Conservation (phyloP, 2,113 vertebrate genomes). For the Halcyon senegalensis region DNA sequence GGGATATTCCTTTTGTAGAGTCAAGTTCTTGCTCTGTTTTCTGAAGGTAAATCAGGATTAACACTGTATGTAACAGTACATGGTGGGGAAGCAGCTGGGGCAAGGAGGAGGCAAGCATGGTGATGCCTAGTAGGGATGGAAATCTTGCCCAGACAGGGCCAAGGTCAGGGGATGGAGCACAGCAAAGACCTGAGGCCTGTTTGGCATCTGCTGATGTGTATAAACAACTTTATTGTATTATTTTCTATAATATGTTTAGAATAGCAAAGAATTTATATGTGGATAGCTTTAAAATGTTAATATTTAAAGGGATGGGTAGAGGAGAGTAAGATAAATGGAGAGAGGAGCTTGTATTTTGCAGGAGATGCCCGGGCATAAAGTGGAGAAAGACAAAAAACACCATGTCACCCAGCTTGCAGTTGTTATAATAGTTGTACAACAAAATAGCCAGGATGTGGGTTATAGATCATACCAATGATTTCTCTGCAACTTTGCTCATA, state of each 20-base stretch:
- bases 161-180: neutral
- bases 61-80: fast-evolving
- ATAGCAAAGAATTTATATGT: neutral
- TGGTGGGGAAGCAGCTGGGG: neutral
- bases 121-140: neutral
- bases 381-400: neutral
- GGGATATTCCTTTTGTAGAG: fast-evolving
- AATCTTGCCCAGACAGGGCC: neutral
- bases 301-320: neutral
- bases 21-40: neutral
- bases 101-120: neutral
- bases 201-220: neutral
- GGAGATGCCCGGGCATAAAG: neutral
- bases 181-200: neutral
- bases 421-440: neutral
- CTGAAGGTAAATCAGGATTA: neutral
- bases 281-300: neutral
- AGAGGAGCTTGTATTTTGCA: neutral
- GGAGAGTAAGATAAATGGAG: neutral
- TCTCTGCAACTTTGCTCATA: neutral
- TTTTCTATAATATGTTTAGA: neutral
- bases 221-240: neutral
- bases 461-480: neutral
- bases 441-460: neutral
- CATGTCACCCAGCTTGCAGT: neutral